phyloP scores from a whole-genome alignment of 2,797 vertebrate genomes.

The Coccyzus lansbergi region DNA sequence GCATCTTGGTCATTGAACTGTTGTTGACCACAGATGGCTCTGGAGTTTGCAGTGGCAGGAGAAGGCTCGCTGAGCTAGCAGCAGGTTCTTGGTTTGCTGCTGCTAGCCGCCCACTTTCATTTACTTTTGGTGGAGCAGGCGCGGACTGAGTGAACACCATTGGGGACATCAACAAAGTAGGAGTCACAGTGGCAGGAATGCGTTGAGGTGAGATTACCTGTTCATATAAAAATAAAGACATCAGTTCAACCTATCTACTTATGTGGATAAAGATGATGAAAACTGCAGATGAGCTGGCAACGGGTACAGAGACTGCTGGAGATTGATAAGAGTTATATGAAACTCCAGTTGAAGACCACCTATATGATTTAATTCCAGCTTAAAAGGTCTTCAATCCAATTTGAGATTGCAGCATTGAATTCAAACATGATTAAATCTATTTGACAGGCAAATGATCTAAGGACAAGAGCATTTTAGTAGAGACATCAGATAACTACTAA shows the following conservation, averaged over 20 bases:
- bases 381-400: not conserved
- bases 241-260: not conserved
- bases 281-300: accelerated
- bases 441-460: not conserved
- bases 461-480: not conserved
- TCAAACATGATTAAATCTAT: not conserved
- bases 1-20: slow-evolving; percentile 80
- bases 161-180: slow-evolving; percentile 87
- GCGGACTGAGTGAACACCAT: slow-evolving; percentile 85
- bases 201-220: slow-evolving; percentile 85
- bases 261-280: not conserved
- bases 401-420: not conserved
- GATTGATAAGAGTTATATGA: accelerated
- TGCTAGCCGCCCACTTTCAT: slow-evolving; percentile 13
- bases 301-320: not conserved
- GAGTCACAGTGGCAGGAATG: slow-evolving; percentile 81
- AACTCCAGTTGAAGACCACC: not conserved
- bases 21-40: slow-evolving; percentile 54
- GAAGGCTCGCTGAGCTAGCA: slow-evolving; percentile 9
- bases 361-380: not conserved
- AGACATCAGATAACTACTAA: not conserved
- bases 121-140: slow-evolving; percentile 14
- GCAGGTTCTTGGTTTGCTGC: slow-evolving; percentile 44
- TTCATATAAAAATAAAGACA: not conserved
- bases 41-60: slow-evolving; percentile 61